Percentiles rank a stretch among this genome's conserved stretches.
Evolutionary conservation across 2,113 vertebrate species (phyloP).

Genomic region (Prinia subflava): DNA sequence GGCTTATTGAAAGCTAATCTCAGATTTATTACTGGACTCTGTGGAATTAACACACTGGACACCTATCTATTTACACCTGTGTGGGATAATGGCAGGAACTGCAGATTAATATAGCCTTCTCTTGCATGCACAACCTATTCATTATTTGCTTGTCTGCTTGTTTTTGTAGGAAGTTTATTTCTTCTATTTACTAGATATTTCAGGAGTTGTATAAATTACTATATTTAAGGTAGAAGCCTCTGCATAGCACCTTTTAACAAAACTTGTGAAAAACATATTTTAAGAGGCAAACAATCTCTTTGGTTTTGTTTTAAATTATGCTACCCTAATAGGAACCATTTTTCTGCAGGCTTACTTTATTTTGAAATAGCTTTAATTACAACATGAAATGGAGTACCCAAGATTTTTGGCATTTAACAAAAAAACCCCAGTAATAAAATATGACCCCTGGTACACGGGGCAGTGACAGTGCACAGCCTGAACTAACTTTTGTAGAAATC

Average conservation of each 20-base stretch:
- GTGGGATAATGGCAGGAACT: background rate
- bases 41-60: background rate
- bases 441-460: background rate
- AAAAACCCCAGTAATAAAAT: background rate
- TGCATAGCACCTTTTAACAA: background rate
- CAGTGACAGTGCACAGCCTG: background rate
- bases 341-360: background rate
- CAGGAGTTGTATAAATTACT: background rate
- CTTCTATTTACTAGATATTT: background rate
- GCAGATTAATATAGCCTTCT: background rate
- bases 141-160: background rate
- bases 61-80: background rate
- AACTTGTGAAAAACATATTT: background rate
- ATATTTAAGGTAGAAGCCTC: background rate
- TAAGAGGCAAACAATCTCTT: background rate
- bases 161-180: background rate
- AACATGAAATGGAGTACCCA: background rate
- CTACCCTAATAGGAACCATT: background rate
- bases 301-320: background rate
- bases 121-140: background rate
- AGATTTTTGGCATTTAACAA: background rate
- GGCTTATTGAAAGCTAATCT: constrained; percentile 11
- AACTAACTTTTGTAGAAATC: background rate
- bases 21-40: background rate
- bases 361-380: background rate